Evolutionary conservation across 2,113 vertebrate species (phyloP), one percentile per base, ranked within the genome.

Genomic region (Ochotona princeps): DNA sequence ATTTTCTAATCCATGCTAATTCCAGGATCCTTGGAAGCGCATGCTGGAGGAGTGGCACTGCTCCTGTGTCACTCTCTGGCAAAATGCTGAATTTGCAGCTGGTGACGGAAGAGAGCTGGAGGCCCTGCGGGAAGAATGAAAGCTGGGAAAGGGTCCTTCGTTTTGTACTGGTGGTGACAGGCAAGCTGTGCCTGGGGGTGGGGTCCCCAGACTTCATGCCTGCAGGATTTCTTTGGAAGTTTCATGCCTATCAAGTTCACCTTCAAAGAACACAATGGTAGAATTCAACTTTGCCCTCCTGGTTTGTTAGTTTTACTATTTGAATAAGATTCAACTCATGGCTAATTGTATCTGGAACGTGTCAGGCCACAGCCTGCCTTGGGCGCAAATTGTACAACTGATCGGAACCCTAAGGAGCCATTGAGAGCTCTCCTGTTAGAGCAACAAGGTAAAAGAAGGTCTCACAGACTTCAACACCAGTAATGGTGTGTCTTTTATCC

Each of bases 1-100:
- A 18, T 83, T 92, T 90, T 93, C 63, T 83, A 79, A 86, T 32
- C 20, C 23, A 35, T 95, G 83, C 60, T 85, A 91, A 69, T 94
- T 78, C 83, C 70, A 6, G n/a, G 28, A n/a, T 49, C 11, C 28
- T 78, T 4, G 54, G 65, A 70, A 9, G 79, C 79, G 76, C 32
- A 38, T 79, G 9, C 28, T 63, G 90, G 18, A 57, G 65, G 14
- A 51, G 12, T 51, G 92, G 11, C 38, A 61, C 7, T 47, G 2
- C 25, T 51, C 38, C 38, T 80, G 25, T 75, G 25, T 14, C 54
- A 49, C 83, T 49, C 92, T 54, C 83, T 92, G 86, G 17, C 44
- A 78, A 89, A 80, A 69, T 5, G 60, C 0, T 80, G 69, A 15
- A n/a, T 87, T 87, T 51, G 30, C 60, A 49, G 83, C 5, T 35